Percentiles rank a stretch among this genome's conserved stretches.
Conservation (phyloP, 2,797 vertebrate genomes). For the Myotis planiceps region DNA sequence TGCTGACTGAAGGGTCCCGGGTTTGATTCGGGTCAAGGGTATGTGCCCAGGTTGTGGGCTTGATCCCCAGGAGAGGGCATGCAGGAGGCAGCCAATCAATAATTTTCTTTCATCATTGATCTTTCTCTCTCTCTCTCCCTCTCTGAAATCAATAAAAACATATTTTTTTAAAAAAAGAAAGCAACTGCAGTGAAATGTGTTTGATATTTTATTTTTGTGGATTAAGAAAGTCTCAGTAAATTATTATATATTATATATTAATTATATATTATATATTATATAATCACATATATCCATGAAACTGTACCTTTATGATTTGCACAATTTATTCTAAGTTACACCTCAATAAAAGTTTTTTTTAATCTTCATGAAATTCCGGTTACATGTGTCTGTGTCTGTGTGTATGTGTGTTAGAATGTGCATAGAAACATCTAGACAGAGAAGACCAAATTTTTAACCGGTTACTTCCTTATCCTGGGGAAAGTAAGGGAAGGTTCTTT, state of each 20-base stretch:
- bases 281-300: background rate
- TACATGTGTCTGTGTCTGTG: background rate
- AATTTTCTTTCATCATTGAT: background rate
- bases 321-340: background rate
- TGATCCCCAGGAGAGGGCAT: no score
- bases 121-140: background rate
- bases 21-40: no score
- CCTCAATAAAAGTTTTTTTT: background rate
- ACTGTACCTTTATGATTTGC: background rate
- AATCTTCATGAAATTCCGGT: background rate
- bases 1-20: no score
- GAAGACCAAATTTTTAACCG: constrained; percentile 13
- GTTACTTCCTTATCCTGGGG: background rate
- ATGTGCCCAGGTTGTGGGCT: no score
- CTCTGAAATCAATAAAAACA: background rate
- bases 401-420: background rate
- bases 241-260: background rate
- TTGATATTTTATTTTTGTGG: background rate
- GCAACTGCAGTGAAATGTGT: background rate
- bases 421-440: background rate
- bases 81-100: background rate
- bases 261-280: background rate
- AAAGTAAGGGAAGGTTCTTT: background rate
- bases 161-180: background rate
- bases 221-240: background rate